phyloP scores from a whole-genome alignment of 2,113 vertebrate genomes.

The Sphyrna mokarran region DNA sequence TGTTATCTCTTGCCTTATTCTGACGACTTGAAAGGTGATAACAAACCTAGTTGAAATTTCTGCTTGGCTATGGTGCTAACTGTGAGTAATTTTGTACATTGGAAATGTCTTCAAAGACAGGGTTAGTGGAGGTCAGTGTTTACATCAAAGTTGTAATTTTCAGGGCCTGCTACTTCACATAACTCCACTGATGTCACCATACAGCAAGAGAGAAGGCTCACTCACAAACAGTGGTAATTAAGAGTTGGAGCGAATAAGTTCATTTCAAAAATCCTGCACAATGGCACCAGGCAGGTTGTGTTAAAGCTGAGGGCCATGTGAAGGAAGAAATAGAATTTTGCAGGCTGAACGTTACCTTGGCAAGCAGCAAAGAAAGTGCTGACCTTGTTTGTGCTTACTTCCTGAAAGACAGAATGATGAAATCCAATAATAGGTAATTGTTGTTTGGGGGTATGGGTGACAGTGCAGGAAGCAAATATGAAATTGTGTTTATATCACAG shows the following conservation, averaged over 20 bases:
- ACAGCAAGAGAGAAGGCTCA: background rate
- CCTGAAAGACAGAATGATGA: background rate
- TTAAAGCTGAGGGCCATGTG: background rate
- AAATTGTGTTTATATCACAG: background rate
- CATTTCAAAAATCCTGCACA: background rate
- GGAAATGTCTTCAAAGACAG: background rate
- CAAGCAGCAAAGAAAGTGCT: background rate
- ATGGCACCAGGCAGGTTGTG: too few species aligned
- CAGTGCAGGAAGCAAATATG: background rate
- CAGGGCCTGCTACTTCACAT: background rate
- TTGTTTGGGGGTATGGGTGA: background rate
- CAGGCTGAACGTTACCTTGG: background rate
- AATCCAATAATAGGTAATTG: background rate
- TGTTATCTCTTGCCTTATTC: background rate
- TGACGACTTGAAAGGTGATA: background rate
- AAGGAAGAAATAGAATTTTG: background rate
- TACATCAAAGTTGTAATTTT: background rate
- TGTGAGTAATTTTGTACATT: background rate
- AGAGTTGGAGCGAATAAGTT: background rate
- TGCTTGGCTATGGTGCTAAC: background rate
- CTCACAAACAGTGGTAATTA: background rate
- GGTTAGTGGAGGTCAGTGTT: background rate
- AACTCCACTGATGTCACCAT: background rate
- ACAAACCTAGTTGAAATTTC: background rate
- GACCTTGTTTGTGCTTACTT: background rate